These are phyloP conservation scores for Cantharis lateralis DNA, from an alignment of 2,888 invertebrate species.

Conservation along the genomic window DNA sequence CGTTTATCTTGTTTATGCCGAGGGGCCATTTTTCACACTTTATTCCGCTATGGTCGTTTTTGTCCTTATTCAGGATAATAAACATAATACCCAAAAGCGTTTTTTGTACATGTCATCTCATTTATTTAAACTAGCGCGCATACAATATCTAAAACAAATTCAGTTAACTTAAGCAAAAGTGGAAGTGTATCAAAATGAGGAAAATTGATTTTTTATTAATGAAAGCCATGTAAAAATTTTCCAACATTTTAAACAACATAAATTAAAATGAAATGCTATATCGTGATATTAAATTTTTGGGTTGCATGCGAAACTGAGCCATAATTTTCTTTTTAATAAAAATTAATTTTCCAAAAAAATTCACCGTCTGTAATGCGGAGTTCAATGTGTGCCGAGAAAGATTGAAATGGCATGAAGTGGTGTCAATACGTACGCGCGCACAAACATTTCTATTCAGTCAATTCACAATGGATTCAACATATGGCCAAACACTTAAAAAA, in stretches of 20 bases:
- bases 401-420: background rate
- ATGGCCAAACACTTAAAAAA: background rate
- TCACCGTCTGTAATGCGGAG: background rate
- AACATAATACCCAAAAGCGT: conserved; percentile 13
- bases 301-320: background rate
- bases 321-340: background rate
- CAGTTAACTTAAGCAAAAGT: background rate
- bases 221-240: background rate
- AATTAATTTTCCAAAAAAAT: background rate
- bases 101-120: conserved; percentile 4
- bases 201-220: background rate
- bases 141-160: conserved; percentile 1
- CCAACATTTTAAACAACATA: background rate
- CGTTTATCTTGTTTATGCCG: conserved; percentile 18
- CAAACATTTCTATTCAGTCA: conserved; percentile 1
- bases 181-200: background rate
- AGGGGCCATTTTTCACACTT: conserved; percentile 13
- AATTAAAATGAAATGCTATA: background rate
- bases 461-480: conserved; percentile 1
- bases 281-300: background rate
- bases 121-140: conserved; percentile 12
- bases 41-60: conserved; percentile 14
- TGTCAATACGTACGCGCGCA: background rate
- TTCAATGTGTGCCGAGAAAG: background rate
- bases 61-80: conserved; percentile 17